These are phyloP conservation scores for Nipponacmea schrenckii DNA, from an alignment of 2,888 invertebrate species.

Conservation along the genomic window DNA sequence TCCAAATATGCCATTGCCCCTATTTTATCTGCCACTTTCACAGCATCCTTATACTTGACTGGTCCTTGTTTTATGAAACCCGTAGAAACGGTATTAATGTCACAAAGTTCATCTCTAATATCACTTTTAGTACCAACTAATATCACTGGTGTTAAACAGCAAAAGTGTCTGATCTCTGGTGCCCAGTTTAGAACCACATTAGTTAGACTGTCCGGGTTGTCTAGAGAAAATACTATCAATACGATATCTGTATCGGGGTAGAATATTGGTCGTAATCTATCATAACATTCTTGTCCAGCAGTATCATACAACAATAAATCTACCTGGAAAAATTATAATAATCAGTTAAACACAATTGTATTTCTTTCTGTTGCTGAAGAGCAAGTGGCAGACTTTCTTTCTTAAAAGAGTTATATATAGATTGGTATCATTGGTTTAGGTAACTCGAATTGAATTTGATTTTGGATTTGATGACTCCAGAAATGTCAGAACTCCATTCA, in stretches of 20 bases:
- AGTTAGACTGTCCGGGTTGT: constrained; percentile 28
- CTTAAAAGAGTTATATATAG: too few species aligned
- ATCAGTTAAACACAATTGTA: too few species aligned
- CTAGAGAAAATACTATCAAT: constrained; percentile 31
- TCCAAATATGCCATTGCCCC: constrained; percentile 29
- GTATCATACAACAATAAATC: constrained; percentile 22
- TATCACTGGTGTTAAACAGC: constrained; percentile 26
- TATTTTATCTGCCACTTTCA: constrained; percentile 16
- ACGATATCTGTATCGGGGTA: constrained; percentile 31
- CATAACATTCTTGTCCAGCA: constrained; percentile 35
- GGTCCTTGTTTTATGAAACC: not conserved
- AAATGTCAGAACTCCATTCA: not conserved
- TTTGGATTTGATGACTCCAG: not conserved
- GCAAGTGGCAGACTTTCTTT: too few species aligned
- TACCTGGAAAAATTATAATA: constrained; percentile 12
- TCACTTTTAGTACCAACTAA: constrained; percentile 35
- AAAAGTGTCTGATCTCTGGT: constrained; percentile 33
- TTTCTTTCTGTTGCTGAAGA: too few species aligned
- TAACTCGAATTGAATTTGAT: too few species aligned
- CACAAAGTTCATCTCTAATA: constrained; percentile 16
- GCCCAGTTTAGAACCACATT: constrained; percentile 31
- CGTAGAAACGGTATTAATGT: not conserved
- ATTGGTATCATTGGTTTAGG: not conserved
- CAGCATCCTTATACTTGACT: constrained; percentile 19
- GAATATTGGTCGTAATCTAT: constrained; percentile 31